These are phyloP conservation scores for Channa maculata DNA, from an alignment of 2,113 vertebrate species.

Conservation along the genomic window DNA sequence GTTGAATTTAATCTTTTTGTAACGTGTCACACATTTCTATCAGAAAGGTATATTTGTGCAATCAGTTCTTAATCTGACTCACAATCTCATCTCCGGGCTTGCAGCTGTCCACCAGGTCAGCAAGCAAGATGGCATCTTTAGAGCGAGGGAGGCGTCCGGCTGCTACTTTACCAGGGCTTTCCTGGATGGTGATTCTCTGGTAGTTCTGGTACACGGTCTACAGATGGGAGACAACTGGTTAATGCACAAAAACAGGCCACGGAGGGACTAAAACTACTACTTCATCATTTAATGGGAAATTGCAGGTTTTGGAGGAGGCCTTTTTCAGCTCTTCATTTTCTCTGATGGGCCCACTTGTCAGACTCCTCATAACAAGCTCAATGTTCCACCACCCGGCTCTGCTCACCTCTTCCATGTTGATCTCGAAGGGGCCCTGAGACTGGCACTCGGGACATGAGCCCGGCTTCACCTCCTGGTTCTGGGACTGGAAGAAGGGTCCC, in stretches of 20 bases:
- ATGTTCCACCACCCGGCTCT: too few species aligned
- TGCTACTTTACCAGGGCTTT: conserved; percentile 95
- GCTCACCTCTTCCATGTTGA: conserved; percentile 99
- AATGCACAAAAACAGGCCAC: background rate
- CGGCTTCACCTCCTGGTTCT: conserved; percentile 98
- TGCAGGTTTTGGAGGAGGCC: too few species aligned
- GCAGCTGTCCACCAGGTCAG: conserved; percentile 95
- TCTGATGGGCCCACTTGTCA: too few species aligned
- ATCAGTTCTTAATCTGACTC: conserved; percentile 64
- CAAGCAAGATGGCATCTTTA: conserved; percentile 95
- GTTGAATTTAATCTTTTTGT: too few species aligned
- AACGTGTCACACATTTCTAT: too few species aligned
- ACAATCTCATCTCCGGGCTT: conserved; percentile 98
- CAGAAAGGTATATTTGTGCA: too few species aligned
- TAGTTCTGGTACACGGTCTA: conserved; percentile 99
- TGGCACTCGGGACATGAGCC: conserved; percentile 98
- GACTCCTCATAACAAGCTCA: background rate
- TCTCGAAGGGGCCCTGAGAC: conserved; percentile 94
- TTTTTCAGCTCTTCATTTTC: too few species aligned
- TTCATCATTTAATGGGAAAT: too few species aligned
- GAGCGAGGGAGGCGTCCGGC: conserved; percentile 95
- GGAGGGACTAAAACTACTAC: too few species aligned
- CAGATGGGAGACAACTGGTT: background rate
- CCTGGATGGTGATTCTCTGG: conserved; percentile 97
- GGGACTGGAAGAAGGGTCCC: conserved; percentile 96